Conservation (phyloP, 2,888 invertebrate species). For the Parnassius apollo region DNA sequence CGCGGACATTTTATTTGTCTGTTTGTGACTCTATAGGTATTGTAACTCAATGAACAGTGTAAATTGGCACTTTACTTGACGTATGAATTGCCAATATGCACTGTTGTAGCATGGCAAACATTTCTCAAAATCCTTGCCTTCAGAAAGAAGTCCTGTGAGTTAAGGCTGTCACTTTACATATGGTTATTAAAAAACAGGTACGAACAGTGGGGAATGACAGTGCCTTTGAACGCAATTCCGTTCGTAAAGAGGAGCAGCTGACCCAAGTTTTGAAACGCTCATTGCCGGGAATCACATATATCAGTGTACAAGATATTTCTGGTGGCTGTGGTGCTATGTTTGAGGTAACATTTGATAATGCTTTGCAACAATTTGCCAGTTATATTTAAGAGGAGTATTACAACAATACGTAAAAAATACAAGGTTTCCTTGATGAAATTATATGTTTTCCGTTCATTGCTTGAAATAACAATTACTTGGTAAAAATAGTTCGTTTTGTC, state of each 20-base stretch:
- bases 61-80: too few species aligned
- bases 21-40: too few species aligned
- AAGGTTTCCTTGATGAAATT: too few species aligned
- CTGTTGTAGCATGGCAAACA: too few species aligned
- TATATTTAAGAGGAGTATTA: not conserved
- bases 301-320: conserved; percentile 86
- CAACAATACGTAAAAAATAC: not conserved
- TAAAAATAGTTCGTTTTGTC: too few species aligned
- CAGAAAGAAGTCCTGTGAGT: too few species aligned
- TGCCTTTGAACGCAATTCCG: conserved; percentile 56
- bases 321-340: conserved; percentile 93
- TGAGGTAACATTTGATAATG: conserved; percentile 67
- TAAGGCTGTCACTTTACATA: not conserved
- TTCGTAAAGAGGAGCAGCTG: conserved; percentile 63
- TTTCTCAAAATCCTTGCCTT: too few species aligned
- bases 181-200: conserved; percentile 36
- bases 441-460: too few species aligned
- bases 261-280: conserved; percentile 55
- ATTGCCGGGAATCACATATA: conserved; percentile 83
- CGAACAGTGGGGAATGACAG: conserved; percentile 46
- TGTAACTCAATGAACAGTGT: too few species aligned
- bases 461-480: too few species aligned
- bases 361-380: not conserved
- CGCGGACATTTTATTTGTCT: too few species aligned
- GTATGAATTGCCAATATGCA: too few species aligned